phyloP scores from a whole-genome alignment of 2,797 vertebrate genomes.

The Darevskia mixta region DNA sequence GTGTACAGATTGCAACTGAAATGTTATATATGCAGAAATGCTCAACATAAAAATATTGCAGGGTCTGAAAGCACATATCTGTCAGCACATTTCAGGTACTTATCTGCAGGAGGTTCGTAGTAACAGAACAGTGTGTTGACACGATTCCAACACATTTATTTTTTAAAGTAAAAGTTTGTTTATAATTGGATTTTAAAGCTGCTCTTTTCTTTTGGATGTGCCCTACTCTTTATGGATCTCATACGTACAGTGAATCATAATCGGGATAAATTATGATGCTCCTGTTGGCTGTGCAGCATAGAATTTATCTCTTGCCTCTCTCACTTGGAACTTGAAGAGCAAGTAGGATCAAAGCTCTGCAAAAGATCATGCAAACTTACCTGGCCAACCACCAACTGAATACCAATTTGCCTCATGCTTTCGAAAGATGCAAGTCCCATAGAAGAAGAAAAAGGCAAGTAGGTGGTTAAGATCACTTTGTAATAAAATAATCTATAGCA shows the following conservation, averaged over 20 bases:
- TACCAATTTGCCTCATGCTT: background rate
- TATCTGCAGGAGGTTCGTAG: background rate
- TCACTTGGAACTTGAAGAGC: background rate
- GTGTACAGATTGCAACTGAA: background rate
- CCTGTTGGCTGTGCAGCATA: background rate
- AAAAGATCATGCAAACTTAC: background rate
- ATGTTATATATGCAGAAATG: slow-evolving; percentile 45
- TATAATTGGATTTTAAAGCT: background rate
- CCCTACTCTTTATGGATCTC: background rate
- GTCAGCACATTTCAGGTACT: background rate
- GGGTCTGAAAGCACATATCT: background rate
- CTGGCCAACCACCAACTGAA: background rate
- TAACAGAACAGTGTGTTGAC: background rate
- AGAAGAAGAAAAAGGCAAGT: background rate
- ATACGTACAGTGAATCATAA: background rate
- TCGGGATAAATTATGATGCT: background rate
- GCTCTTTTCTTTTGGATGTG: background rate
- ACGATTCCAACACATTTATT: background rate
- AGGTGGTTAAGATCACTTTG: background rate
- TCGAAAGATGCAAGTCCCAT: background rate
- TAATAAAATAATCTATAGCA: background rate
- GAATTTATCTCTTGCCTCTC: background rate
- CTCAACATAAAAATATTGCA: slow-evolving; percentile 44
- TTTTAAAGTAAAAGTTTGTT: background rate
- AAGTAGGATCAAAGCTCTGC: background rate